phyloP scores from a whole-genome alignment of 2,113 vertebrate genomes.

The Oryzias woworae region DNA sequence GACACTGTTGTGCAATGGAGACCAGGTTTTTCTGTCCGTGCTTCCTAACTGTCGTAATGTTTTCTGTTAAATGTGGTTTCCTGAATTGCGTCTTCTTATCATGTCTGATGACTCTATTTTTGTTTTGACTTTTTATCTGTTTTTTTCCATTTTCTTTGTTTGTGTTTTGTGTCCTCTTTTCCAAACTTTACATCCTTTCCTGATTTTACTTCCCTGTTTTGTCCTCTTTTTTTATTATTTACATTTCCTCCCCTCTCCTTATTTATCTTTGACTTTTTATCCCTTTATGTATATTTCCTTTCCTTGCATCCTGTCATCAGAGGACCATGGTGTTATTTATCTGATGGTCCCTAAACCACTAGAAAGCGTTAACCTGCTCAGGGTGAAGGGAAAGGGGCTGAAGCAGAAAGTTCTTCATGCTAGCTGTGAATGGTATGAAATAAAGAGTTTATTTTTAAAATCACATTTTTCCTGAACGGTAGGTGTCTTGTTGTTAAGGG shows the following conservation, averaged over 20 bases:
- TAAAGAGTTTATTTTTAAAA: neutral
- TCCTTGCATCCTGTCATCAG: slow-evolving; percentile 77
- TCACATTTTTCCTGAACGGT: neutral
- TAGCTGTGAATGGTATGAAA: slow-evolving; percentile 85
- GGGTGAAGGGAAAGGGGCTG: slow-evolving; percentile 89
- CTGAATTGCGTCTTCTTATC: slow-evolving; percentile 5
- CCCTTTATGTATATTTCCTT: slow-evolving; percentile 33
- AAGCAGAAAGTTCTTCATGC: slow-evolving; percentile 88
- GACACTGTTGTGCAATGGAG: neutral
- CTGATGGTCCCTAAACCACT: slow-evolving; percentile 89
- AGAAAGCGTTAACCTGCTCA: slow-evolving; percentile 90
- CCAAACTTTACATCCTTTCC: neutral
- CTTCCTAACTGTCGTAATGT: neutral
- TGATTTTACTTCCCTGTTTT: neutral
- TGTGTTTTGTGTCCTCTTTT: neutral
- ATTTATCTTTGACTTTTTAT: neutral
- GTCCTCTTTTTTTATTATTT: neutral
- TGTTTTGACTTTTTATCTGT: slow-evolving; percentile 16
- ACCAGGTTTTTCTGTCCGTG: neutral
- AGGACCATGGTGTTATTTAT: slow-evolving; percentile 90
- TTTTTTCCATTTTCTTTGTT: slow-evolving; percentile 2
- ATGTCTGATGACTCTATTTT: slow-evolving; percentile 14
- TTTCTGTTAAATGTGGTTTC: neutral
- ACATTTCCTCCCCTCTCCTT: neutral
- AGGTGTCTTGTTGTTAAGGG: neutral